These are phyloP conservation scores for Elymnias hypermnestra DNA, from an alignment of 1,140 invertebrate genomes.

Conservation along the genomic window DNA sequence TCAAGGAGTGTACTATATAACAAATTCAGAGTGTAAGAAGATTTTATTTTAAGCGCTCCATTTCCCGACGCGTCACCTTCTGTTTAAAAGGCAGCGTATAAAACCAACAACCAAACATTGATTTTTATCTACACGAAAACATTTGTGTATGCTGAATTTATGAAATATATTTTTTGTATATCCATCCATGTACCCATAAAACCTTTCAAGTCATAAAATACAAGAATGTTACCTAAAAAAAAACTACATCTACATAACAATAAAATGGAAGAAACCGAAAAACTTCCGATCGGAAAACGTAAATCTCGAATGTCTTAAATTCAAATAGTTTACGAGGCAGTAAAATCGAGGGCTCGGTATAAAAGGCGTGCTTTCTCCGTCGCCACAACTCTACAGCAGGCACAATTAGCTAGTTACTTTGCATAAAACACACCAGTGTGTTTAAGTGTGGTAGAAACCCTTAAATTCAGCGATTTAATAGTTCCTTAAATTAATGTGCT, in stretches of 20 bases:
- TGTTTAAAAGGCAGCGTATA: no score
- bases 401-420: constrained; percentile 54
- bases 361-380: constrained; percentile 31
- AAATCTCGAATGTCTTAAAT: constrained; percentile 18
- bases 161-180: no score
- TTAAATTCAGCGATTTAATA: constrained; percentile 6
- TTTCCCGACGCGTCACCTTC: no score
- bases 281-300: constrained; percentile 16
- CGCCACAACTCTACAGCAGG: constrained; percentile 37
- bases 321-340: constrained; percentile 34
- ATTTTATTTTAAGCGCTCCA: no score
- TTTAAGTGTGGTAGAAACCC: constrained; percentile 12
- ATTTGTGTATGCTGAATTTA: no score
- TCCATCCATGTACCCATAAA: no score
- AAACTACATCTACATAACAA: background rate
- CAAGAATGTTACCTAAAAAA: background rate
- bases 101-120: no score
- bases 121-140: no score
- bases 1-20: no score
- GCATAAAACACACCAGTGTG: constrained; percentile 36
- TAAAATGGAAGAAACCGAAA: constrained; percentile 7
- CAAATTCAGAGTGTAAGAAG: no score
- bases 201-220: no score
- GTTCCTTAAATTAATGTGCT: no score
- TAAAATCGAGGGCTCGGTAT: constrained; percentile 22